Evolutionary conservation across 2,888 invertebrate species (phyloP).

Genomic region (Leptothorax acervorum): DNA sequence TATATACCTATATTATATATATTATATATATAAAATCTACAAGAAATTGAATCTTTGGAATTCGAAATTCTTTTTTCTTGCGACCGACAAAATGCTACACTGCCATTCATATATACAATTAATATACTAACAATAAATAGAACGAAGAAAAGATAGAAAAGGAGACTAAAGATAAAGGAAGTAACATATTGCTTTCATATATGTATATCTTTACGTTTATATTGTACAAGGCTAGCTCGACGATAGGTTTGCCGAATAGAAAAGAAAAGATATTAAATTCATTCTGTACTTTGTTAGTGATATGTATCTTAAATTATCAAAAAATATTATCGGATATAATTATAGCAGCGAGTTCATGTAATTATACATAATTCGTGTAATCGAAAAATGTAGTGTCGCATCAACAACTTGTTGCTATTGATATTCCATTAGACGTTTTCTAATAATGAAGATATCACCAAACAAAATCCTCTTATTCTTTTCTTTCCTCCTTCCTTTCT

Average conservation of each 20-base stretch:
- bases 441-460: background rate
- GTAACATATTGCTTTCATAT: constrained; percentile 31
- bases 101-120: constrained; percentile 60
- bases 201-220: constrained; percentile 37
- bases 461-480: background rate
- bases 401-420: background rate
- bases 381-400: background rate
- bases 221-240: constrained; percentile 61
- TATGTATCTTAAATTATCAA: background rate
- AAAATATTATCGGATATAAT: background rate
- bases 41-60: constrained; percentile 81
- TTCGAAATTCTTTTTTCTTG: constrained; percentile 47
- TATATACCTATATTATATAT: constrained; percentile 63
- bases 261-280: background rate
- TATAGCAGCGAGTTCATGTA: background rate
- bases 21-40: constrained; percentile 78
- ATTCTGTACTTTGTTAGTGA: background rate
- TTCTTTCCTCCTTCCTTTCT: background rate
- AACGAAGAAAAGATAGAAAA: constrained; percentile 29
- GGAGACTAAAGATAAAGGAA: constrained; percentile 12
- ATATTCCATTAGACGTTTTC: background rate
- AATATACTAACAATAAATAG: constrained; percentile 69
- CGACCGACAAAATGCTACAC: constrained; percentile 48
- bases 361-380: background rate
- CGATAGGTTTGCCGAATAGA: background rate